Percentiles rank a stretch among this genome's conserved stretches.
Conservation (phyloP, 2,113 vertebrate species). For the Hippocampus mohnikei region DNA sequence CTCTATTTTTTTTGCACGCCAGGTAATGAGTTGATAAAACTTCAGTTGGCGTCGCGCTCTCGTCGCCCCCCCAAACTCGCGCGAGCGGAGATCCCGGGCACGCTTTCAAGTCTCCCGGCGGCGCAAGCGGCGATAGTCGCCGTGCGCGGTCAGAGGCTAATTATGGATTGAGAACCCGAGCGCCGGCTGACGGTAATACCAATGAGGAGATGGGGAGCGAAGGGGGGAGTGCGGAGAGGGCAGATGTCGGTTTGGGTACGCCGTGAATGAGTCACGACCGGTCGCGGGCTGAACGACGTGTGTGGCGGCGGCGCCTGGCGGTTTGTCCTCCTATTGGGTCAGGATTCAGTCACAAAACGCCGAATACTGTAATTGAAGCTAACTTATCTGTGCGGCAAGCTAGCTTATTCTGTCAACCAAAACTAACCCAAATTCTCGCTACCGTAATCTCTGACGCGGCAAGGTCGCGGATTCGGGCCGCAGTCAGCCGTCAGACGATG, state of each 20-base stretch:
- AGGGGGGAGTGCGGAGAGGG: background rate
- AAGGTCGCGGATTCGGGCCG: slow-evolving; percentile 26
- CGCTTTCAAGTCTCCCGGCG: slow-evolving; percentile 36
- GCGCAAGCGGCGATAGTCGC: slow-evolving; percentile 18
- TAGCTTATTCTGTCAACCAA: too few species aligned
- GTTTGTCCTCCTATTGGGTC: background rate
- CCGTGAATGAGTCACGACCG: slow-evolving; percentile 55
- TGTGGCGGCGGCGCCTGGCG: background rate
- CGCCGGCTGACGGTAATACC: slow-evolving; percentile 35
- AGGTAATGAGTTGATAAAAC: slow-evolving; percentile 28
- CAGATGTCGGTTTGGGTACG: slow-evolving; percentile 54
- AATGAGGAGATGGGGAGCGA: slow-evolving; percentile 35
- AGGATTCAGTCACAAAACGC: background rate
- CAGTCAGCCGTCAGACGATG: slow-evolving; percentile 17
- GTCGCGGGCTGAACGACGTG: slow-evolving; percentile 10
- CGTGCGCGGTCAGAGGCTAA: slow-evolving; percentile 47
- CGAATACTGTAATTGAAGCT: background rate
- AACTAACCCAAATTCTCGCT: too few species aligned
- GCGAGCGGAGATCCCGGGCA: slow-evolving; percentile 29
- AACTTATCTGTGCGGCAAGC: too few species aligned
- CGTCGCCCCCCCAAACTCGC: slow-evolving; percentile 47
- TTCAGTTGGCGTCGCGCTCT: slow-evolving; percentile 29
- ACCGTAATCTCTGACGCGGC: background rate
- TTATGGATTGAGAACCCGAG: slow-evolving; percentile 53
- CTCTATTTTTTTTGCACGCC: slow-evolving; percentile 33